These are phyloP conservation scores for Isichthys henryi DNA, from an alignment of 2,113 vertebrate genomes.

Conservation along the genomic window DNA sequence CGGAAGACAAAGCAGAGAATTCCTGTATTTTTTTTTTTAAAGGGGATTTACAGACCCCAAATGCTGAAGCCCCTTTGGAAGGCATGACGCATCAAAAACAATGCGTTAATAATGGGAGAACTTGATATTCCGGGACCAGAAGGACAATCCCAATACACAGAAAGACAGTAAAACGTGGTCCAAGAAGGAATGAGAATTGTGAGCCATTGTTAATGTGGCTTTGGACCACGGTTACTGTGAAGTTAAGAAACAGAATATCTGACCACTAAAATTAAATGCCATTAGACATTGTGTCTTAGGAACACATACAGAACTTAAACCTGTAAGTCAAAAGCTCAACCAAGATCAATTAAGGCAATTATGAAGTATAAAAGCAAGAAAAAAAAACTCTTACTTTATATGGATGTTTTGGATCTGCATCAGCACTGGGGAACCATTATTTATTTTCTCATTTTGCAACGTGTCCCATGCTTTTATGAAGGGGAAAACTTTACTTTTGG, in stretches of 20 bases:
- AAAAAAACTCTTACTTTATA: background rate
- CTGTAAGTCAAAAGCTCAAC: background rate
- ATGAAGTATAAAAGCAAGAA: background rate
- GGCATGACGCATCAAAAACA: background rate
- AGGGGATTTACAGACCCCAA: background rate
- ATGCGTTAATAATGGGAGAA: background rate
- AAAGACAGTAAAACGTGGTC: background rate
- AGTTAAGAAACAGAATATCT: conserved; percentile 1
- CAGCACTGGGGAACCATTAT: background rate
- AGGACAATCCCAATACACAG: background rate
- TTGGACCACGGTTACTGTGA: background rate
- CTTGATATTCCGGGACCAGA: background rate
- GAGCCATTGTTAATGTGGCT: background rate
- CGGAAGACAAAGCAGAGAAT: background rate
- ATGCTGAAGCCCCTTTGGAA: background rate
- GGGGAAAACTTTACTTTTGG: conserved; percentile 4
- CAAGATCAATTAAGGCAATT: background rate
- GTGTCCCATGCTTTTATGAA: background rate
- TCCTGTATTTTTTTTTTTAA: background rate
- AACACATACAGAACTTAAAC: background rate
- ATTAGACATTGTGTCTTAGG: background rate
- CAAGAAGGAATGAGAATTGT: background rate
- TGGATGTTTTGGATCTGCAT: background rate
- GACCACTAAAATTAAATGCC: background rate
- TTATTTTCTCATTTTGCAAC: background rate